phyloP scores from a whole-genome alignment of 2,888 invertebrate species.

The Chromoteleia sp. region DNA sequence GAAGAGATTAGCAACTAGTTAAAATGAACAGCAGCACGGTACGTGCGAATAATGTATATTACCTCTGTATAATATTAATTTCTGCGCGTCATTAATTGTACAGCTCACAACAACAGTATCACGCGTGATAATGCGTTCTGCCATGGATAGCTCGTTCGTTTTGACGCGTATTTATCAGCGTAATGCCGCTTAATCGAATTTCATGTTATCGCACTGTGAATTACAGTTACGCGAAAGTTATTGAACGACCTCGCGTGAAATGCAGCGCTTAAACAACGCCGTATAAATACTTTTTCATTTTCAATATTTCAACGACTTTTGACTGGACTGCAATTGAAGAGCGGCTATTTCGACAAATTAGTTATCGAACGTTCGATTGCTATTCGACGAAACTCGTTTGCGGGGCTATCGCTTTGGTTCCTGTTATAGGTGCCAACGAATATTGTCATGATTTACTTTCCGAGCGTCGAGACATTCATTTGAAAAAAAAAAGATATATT shows the following conservation, averaged over 20 bases:
- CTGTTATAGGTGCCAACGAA: no score
- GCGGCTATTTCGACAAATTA: neutral
- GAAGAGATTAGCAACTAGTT: neutral
- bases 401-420: no score
- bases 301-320: slow-evolving; percentile 3
- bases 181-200: slow-evolving; percentile 40
- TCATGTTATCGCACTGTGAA: slow-evolving; percentile 39
- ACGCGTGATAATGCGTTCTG: slow-evolving; percentile 4
- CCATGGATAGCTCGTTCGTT: slow-evolving; percentile 9
- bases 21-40: no score
- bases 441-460: no score
- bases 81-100: slow-evolving; percentile 20
- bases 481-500: no score
- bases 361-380: neutral
- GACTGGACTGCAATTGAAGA: neutral
- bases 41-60: neutral
- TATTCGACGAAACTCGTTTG: neutral
- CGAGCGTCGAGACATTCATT: no score
- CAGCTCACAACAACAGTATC: slow-evolving; percentile 6
- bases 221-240: slow-evolving; percentile 39
- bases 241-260: slow-evolving; percentile 25
- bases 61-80: slow-evolving; percentile 6
- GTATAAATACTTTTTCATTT: slow-evolving; percentile 5
- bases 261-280: neutral
- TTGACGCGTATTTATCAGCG: slow-evolving; percentile 43